Evolutionary conservation across 2,797 vertebrate species (phyloP).

Genomic region (Smutsia temminckii): DNA sequence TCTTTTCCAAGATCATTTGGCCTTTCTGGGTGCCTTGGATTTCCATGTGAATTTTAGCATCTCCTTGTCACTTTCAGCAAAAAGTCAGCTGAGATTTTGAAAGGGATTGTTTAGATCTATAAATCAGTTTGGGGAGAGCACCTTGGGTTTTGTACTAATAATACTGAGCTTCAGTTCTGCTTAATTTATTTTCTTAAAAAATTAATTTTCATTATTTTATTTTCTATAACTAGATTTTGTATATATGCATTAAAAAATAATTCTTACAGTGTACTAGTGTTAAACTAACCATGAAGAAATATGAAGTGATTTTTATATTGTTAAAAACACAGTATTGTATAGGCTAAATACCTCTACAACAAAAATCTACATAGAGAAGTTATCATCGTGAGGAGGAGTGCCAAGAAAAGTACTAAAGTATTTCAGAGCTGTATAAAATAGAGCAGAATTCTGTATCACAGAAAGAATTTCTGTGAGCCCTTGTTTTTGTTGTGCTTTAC

Average conservation of each 20-base stretch:
- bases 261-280: neutral
- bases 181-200: slow-evolving; percentile 14
- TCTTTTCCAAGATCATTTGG: neutral
- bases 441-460: neutral
- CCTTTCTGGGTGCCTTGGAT: neutral
- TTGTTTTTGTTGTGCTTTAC: neutral
- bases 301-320: neutral
- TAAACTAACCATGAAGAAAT: slow-evolving; percentile 11
- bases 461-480: neutral
- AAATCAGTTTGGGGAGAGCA: neutral
- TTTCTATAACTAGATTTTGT: neutral
- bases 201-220: neutral
- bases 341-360: neutral
- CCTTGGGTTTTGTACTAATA: slow-evolving; percentile 28
- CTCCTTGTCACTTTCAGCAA: neutral
- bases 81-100: slow-evolving; percentile 7
- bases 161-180: neutral
- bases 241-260: neutral
- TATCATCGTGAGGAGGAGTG: neutral
- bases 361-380: slow-evolving; percentile 2
- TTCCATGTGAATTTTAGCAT: slow-evolving; percentile 22
- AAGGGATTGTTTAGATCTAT: neutral
- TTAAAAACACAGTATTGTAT: slow-evolving; percentile 15
- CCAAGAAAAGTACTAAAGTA: neutral
- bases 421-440: slow-evolving; percentile 5